A percentile compares a stretch with the other conserved stretches of the same genome.
phyloP scores from a whole-genome alignment of 2,797 vertebrate species.

The Sebastiscus tertius region DNA sequence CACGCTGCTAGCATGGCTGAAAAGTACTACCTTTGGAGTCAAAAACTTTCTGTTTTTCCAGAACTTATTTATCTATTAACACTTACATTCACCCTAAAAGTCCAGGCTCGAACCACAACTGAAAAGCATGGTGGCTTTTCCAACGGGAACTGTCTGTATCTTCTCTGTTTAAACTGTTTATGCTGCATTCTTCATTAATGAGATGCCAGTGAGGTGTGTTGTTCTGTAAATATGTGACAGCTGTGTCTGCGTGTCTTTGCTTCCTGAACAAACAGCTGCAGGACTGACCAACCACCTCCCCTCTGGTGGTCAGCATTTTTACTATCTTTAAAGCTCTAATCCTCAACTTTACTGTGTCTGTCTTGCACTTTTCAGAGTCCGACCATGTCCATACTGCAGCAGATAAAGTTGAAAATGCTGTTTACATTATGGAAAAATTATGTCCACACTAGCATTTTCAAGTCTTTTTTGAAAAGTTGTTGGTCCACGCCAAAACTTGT shows the following conservation, averaged over 20 bases:
- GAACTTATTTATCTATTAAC: background rate
- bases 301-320: conserved; percentile 63
- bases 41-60: background rate
- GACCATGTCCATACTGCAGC: conserved; percentile 43
- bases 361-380: conserved; percentile 45
- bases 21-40: background rate
- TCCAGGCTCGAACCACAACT: background rate
- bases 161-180: conserved; percentile 23
- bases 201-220: conserved; percentile 68
- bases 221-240: conserved; percentile 80
- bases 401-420: conserved; percentile 51
- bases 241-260: conserved; percentile 65
- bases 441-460: conserved; percentile 56
- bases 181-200: conserved; percentile 70
- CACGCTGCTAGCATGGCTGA: background rate
- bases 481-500: conserved; percentile 23
- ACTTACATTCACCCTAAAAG: background rate
- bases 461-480: conserved; percentile 37
- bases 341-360: conserved; percentile 49
- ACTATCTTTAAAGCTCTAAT: conserved; percentile 67
- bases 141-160: background rate
- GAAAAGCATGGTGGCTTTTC: background rate
- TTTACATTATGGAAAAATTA: conserved; percentile 46
- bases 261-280: conserved; percentile 64
- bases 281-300: conserved; percentile 40